phyloP scores from a whole-genome alignment of 1,140 invertebrate species.

The Drosophila jambulina region DNA sequence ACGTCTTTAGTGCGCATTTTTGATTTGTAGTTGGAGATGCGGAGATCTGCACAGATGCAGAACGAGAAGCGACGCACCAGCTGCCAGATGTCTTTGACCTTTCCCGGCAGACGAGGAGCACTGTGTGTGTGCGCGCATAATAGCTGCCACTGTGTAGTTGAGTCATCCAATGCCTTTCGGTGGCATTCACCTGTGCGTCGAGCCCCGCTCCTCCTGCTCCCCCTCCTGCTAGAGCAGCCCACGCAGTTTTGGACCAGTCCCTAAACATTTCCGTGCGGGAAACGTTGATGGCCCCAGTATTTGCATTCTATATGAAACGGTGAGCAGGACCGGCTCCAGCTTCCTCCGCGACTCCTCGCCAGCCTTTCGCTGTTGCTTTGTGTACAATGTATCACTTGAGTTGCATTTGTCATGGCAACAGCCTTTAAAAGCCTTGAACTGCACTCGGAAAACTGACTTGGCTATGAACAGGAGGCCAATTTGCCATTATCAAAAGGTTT shows the following conservation, averaged over 20 bases:
- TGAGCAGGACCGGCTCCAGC: slow-evolving; percentile 22
- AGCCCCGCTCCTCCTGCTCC: slow-evolving; percentile 23
- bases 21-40: slow-evolving; percentile 63
- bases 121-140: slow-evolving; percentile 51
- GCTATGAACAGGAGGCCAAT: not conserved
- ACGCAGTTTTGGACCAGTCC: slow-evolving; percentile 61
- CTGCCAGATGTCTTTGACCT: slow-evolving; percentile 76
- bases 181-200: slow-evolving; percentile 76
- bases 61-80: slow-evolving; percentile 27
- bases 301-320: slow-evolving; percentile 61
- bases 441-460: slow-evolving; percentile 12
- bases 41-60: slow-evolving; percentile 47
- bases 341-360: slow-evolving; percentile 5
- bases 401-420: slow-evolving; percentile 77
- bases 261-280: slow-evolving; percentile 64
- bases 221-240: slow-evolving; percentile 24
- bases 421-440: slow-evolving; percentile 59
- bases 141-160: slow-evolving; percentile 53
- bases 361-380: slow-evolving; percentile 54
- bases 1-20: slow-evolving; percentile 81
- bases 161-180: slow-evolving; percentile 52
- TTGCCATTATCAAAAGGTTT: slow-evolving; percentile 2
- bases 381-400: slow-evolving; percentile 82
- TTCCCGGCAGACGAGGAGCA: slow-evolving; percentile 36
- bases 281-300: slow-evolving; percentile 65